Evolutionary conservation across 2,797 vertebrate genomes (phyloP).

Genomic region (Periophthalmus magnuspinnatus): DNA sequence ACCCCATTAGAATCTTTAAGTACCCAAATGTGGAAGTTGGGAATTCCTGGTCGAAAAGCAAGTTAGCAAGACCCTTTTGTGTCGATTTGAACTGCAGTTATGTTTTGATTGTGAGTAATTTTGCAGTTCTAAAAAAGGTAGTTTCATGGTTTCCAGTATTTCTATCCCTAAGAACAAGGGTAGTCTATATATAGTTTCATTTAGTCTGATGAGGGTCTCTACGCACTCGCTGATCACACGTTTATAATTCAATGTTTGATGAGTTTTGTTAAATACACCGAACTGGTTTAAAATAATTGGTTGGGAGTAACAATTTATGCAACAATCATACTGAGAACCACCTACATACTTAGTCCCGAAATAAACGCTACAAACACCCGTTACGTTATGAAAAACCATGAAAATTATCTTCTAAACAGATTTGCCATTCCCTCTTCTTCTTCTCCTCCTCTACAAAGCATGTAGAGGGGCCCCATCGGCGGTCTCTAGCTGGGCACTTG

Average conservation of each 20-base stretch:
- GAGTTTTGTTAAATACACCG: neutral
- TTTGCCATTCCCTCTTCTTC: neutral
- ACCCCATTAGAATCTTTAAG: no score
- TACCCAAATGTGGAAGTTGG: no score
- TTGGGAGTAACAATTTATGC: neutral
- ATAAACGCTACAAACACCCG: neutral
- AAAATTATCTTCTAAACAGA: neutral
- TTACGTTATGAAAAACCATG: neutral
- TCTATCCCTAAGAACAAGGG: no score
- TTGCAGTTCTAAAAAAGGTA: no score
- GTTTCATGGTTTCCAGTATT: no score
- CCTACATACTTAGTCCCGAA: neutral
- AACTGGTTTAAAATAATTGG: neutral
- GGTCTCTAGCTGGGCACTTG: slow-evolving; percentile 68
- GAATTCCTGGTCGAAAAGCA: no score
- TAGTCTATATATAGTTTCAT: no score
- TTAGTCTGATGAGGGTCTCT: no score
- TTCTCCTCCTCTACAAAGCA: slow-evolving; percentile 76
- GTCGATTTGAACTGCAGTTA: no score
- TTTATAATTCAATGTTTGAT: neutral
- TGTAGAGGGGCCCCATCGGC: slow-evolving; percentile 44
- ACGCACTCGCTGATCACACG: neutral
- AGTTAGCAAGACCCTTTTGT: no score
- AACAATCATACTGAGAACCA: neutral
- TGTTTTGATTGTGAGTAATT: no score